Evolutionary conservation across 2,888 invertebrate genomes (phyloP), one percentile per base, ranked within the genome.

Genomic region (Drosophila mercatorum): DNA sequence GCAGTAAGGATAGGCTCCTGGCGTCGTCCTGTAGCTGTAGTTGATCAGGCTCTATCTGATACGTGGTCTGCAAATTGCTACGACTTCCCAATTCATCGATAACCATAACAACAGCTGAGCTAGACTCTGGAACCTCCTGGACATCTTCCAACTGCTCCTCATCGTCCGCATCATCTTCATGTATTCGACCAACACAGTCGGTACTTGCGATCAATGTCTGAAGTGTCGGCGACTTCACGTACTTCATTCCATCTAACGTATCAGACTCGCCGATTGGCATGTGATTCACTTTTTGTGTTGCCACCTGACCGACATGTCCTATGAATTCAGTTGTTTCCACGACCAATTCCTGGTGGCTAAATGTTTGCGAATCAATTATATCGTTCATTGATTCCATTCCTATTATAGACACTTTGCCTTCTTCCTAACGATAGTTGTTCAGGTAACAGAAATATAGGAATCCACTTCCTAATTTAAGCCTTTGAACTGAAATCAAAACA

Each of bases 361-460:
- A 93, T 83, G 94, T 92, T 91, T 94, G 94, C 90, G 94, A 94
- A 91, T 94, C 94, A 90, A 94, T 94, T 93, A 94, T 94, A 89
- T 94, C 94, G 90, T 94, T 94, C 90, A 94, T 94, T 89, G 94
- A 94, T 90, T 94, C 94, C 94, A 94, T 94, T 80, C 88, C 86
- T 72, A 56, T 7, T 34, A 81, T 22, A 28, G 52, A 28, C 28
- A 36, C 44, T 17, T 34, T 14, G 40, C 34, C 11, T n/a, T 1
- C 7, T 34, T 34, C 11, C 14, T 10, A 26, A 38, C 6, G 10
- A 14, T 47, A 55, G 3, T n/a, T 36, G 8, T 12, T 36, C 6
- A 36, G 34, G 28, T 22, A 31, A 38, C 36, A 34, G 38, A 36
- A 17, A 14, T 11, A n/a, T n/a, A 10, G 12, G 34, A 40, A 28